Evolutionary conservation across 64 coral and sea anemone genomes (phyloP), one percentile per base, ranked within the genome.

Genomic region (Cladopsammia gracilis): DNA sequence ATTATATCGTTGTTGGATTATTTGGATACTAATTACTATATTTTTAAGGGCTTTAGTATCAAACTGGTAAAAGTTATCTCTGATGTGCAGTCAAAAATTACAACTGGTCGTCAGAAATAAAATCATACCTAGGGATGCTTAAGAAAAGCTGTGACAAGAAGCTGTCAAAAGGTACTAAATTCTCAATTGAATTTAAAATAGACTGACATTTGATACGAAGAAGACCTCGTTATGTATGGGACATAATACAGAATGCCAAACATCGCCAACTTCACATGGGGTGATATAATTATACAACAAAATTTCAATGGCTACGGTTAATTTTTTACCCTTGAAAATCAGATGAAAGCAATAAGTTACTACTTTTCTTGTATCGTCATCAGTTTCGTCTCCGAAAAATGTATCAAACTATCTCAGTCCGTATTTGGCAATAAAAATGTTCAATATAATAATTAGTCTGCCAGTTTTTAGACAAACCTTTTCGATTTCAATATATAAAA

Each of bases 161-260:
- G 2, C 16, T 75, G 44, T 13, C 43, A 46, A 48, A 48, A 19
- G 34, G 34, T 44, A 75, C 15, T 75, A 75, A 75, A 47, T 75
- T 75, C 5, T 48, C 72, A 7, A 75, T 49, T 75, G 43, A 75
- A 50, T 74, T 47, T n/a, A 48, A 75, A 75, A 75, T 75, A 20
- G 72, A 47, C 26, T 9, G 46, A 49, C 47, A 75, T 19, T 34
- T 34, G 34, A 34, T 34, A 34, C 34, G 34, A 34, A 34, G 34
- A 34, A 34, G 34, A 34, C 34, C 34, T 34, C 34, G 34, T 34
- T 34, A 2, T 34, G 34, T 34, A 34, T 34, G 34, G 34, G 34
- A 34, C 34, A 34, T 34, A 34, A 34, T 34, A 34, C 34, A 34
- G 34, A 34, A 34, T 34, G 34, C 34, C 34, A 34, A 34, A 34